Evolutionary conservation across 2,888 invertebrate genomes (phyloP), one percentile per base, ranked within the genome.

Genomic region (Melangyna quadrimaculata): DNA sequence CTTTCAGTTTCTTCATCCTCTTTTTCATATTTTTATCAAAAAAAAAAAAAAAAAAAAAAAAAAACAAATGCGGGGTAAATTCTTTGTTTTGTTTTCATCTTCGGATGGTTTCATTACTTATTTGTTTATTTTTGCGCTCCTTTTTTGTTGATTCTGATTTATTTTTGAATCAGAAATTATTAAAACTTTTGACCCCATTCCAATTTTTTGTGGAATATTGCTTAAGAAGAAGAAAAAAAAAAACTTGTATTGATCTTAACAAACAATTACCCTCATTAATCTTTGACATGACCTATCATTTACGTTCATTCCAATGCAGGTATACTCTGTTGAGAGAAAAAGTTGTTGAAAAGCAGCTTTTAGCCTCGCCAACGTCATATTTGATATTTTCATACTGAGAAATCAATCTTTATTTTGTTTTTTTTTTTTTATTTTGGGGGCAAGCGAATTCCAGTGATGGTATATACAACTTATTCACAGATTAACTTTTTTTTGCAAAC

Each of bases 271-370:
- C 63, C 22, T 43, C 65, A 48, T 55, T 24, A 24, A 53, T 48
- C 43, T 65, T 22, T 65, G 74, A 74, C 55, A 65, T 55, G 65
- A 74, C 74, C 74, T 74, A 65, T 65, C 65, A 65, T 45, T 74
- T 74, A 65, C 55, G 43, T 55, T 74, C 40, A n/a, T 53, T 45
- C 37, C 29, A 55, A 35, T 63, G 29, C 12, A 6, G 27, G 27
- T 61, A n/a, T 53, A 7, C 10, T n/a, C n/a, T 45, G 14, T 6
- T 7, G n/a, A 45, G n/a, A 45, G 61, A 40, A 65, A 74, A 74
- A 74, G 65, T 74, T 65, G 74, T 65, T 65, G 63, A 55, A 53
- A 65, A 65, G 74, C 22, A 48, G 8, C 22, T 35, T 51, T 32
- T n/a, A 51, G 67, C 14, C 5, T 35, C 12, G 4, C 8, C 43